Evolutionary conservation across 2,888 invertebrate species (phyloP).

Genomic region (Cryptocephalus primarius): DNA sequence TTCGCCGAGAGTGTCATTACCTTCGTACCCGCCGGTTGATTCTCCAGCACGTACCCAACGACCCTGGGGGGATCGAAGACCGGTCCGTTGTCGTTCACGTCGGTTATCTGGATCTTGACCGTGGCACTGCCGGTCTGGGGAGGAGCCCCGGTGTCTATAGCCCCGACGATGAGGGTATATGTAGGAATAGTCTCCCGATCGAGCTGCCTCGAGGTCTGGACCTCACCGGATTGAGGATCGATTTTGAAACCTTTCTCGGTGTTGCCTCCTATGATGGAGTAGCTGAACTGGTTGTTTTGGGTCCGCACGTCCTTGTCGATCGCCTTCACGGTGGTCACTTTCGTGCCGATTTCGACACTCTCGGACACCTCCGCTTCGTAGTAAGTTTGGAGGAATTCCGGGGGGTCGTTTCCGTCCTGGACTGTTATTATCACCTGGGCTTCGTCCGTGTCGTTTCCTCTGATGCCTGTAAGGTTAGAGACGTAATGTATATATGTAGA

Average conservation of each 20-base stretch:
- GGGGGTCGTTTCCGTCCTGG: slow-evolving; percentile 94
- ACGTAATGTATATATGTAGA: too few species aligned
- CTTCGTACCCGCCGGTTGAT: slow-evolving; percentile 72
- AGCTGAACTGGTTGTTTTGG: slow-evolving; percentile 86
- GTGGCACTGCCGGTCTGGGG: slow-evolving; percentile 86
- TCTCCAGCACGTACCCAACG: slow-evolving; percentile 72
- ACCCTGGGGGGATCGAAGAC: slow-evolving; percentile 61
- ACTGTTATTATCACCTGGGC: slow-evolving; percentile 89
- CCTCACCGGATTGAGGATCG: slow-evolving; percentile 74
- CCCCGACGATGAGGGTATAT: slow-evolving; percentile 72
- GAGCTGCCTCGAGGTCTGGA: slow-evolving; percentile 62
- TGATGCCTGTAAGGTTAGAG: slow-evolving; percentile 39
- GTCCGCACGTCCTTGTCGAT: slow-evolving; percentile 84
- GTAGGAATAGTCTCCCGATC: slow-evolving; percentile 70
- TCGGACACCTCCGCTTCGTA: slow-evolving; percentile 78
- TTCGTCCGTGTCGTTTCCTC: slow-evolving; percentile 91
- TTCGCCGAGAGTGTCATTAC: slow-evolving; percentile 77
- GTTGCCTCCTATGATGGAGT: slow-evolving; percentile 79
- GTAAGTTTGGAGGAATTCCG: slow-evolving; percentile 69
- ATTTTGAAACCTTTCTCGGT: slow-evolving; percentile 75
- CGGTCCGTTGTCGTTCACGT: slow-evolving; percentile 92
- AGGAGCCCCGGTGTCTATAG: slow-evolving; percentile 79
- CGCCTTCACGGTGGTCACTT: slow-evolving; percentile 70
- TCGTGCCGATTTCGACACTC: slow-evolving; percentile 62
- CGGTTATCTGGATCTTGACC: slow-evolving; percentile 67